These are phyloP conservation scores for Ptiloglossa arizonensis DNA, from an alignment of 1,140 invertebrate species.

Conservation along the genomic window DNA sequence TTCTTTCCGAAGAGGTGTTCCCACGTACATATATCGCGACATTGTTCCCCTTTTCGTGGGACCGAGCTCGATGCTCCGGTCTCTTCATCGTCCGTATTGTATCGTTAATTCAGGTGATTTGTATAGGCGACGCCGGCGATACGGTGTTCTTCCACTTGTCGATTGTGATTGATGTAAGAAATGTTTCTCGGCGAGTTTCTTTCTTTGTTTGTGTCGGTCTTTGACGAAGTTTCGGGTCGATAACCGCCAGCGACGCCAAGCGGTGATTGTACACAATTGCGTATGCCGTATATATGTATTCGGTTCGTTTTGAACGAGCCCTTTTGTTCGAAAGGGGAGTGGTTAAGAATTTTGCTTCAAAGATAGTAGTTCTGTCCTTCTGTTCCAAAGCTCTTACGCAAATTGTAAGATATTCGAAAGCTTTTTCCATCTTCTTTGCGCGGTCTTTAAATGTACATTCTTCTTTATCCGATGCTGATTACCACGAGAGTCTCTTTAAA, in stretches of 20 bases:
- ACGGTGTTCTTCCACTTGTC: constrained; percentile 21
- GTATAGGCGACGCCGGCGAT: constrained; percentile 5
- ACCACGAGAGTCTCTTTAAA: too few species aligned
- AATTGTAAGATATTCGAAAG: constrained; percentile 4
- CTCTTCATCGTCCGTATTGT: constrained; percentile 28
- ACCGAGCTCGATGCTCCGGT: constrained; percentile 27
- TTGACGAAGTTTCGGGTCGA: background rate
- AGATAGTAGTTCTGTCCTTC: constrained; percentile 5
- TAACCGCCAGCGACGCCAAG: background rate
- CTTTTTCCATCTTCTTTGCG: too few species aligned
- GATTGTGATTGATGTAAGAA: background rate
- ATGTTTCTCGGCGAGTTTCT: background rate
- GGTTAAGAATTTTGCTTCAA: background rate
- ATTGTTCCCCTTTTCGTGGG: constrained; percentile 51
- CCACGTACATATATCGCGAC: constrained; percentile 46
- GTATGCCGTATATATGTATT: background rate
- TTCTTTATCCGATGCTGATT: too few species aligned
- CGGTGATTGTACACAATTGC: background rate
- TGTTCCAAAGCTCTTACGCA: constrained; percentile 1
- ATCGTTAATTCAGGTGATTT: constrained; percentile 46
- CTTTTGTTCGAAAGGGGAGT: too few species aligned
- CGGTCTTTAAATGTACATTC: too few species aligned
- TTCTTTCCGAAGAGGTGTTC: constrained; percentile 42
- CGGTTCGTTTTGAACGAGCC: too few species aligned
- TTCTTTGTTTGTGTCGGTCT: background rate